phyloP scores from a whole-genome alignment of 2,797 vertebrate species.

The Pangasius djambal region DNA sequence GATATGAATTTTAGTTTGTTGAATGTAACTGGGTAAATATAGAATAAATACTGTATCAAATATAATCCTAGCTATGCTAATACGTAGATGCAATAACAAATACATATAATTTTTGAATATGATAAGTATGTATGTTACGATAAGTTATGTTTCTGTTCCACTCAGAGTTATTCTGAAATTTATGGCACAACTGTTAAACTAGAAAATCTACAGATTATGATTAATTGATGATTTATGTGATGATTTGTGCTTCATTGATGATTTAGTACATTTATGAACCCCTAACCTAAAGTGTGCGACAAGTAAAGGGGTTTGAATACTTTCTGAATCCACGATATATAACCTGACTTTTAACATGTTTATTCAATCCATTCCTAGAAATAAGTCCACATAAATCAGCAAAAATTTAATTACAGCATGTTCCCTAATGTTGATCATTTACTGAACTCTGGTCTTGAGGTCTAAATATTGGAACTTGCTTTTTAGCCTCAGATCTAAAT shows the following conservation, averaged over 20 bases:
- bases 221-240: no score
- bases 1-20: not conserved
- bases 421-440: not conserved
- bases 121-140: no score
- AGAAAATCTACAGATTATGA: no score
- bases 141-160: no score
- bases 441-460: not conserved
- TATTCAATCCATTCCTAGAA: not conserved
- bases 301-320: no score
- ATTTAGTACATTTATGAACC: no score
- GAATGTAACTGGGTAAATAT: not conserved
- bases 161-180: not conserved
- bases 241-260: no score
- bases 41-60: not conserved
- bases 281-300: no score
- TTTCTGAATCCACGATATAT: no score
- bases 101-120: not conserved
- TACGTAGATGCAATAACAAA: not conserved
- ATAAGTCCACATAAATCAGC: not conserved
- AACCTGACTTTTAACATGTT: not conserved
- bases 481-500: not conserved
- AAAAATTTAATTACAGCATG: not conserved
- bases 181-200: no score
- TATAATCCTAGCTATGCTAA: not conserved
- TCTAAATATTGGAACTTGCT: not conserved